Evolutionary conservation across 30 jellyfish, hydroid and myxozoan genomes (phyloP).

Genomic region (Pelagia noctiluca): DNA sequence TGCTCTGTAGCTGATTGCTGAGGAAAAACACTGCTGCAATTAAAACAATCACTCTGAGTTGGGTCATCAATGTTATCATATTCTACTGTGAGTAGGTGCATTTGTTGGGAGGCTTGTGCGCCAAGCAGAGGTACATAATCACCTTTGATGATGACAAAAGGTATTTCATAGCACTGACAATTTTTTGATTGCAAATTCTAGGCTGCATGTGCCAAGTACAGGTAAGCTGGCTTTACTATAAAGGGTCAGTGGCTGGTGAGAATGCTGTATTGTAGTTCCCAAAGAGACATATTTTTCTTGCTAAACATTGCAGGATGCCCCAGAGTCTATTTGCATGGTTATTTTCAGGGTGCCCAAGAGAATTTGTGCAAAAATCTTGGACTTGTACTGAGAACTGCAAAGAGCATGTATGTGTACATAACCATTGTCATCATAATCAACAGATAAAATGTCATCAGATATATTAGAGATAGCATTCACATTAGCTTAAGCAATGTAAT

Average conservation of each 20-base stretch:
- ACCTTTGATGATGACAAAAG: neutral
- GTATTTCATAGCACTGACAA: constrained; percentile 1
- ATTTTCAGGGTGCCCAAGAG: constrained; percentile 1
- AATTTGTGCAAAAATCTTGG: constrained; percentile 20
- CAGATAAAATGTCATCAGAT: constrained; percentile 2
- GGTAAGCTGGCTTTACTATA: constrained; percentile 22
- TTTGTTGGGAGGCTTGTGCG: neutral
- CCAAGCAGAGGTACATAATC: neutral
- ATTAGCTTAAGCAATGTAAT: neutral
- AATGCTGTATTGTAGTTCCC: constrained; percentile 1
- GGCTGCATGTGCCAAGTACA: neutral
- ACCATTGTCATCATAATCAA: constrained; percentile 5
- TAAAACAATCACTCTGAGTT: neutral
- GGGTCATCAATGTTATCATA: neutral
- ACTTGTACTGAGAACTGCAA: constrained; percentile 15
- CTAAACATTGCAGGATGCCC: constrained; percentile 11
- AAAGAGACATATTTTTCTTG: constrained; percentile 11
- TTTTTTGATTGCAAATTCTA: neutral
- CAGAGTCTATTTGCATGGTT: constrained; percentile 1
- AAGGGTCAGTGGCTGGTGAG: constrained; percentile 26
- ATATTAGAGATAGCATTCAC: neutral
- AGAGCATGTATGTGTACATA: constrained; percentile 7
- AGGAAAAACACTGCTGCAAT: constrained; percentile 5
- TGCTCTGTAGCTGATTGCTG: constrained; percentile 5
- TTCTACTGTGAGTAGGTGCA: constrained; percentile 6